Evolutionary conservation across 1,140 invertebrate species (phyloP).

Genomic region (Drosophila triauraria): DNA sequence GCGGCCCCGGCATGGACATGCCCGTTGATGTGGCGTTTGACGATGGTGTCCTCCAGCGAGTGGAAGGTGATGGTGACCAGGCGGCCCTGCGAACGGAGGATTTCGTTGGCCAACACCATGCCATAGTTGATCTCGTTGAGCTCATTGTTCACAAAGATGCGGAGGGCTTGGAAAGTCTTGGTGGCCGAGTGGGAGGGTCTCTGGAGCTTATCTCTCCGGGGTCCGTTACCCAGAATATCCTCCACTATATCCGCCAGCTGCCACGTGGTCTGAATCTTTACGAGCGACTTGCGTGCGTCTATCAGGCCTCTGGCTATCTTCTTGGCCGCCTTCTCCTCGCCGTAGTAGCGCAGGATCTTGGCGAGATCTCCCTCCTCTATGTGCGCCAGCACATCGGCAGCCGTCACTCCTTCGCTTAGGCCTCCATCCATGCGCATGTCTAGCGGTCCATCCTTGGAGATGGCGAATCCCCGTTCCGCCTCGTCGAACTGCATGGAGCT

Average conservation of each 20-base stretch:
- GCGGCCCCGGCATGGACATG: conserved; percentile 89
- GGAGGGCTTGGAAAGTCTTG: conserved; percentile 96
- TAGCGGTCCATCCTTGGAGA: conserved; percentile 93
- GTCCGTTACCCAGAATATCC: conserved; percentile 86
- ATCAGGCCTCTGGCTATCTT: conserved; percentile 95
- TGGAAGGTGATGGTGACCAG: conserved; percentile 95
- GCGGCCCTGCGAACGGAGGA: conserved; percentile 91
- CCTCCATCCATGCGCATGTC: conserved; percentile 98
- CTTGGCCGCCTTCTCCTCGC: conserved; percentile 94
- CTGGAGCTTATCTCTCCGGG: conserved; percentile 89
- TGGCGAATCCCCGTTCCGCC: conserved; percentile 92
- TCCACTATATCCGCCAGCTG: conserved; percentile 93
- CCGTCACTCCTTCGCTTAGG: conserved; percentile 90
- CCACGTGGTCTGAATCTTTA: conserved; percentile 92
- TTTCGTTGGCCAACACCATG: conserved; percentile 91
- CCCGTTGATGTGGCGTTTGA: conserved; percentile 95
- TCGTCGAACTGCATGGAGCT: conserved; percentile 98
- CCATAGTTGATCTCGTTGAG: conserved; percentile 97
- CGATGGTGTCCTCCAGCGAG: conserved; percentile 97
- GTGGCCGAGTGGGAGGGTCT: conserved; percentile 93
- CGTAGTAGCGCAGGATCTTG: conserved; percentile 95
- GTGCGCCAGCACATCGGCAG: conserved; percentile 93
- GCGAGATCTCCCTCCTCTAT: conserved; percentile 92
- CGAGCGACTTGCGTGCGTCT: conserved; percentile 93
- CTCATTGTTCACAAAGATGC: conserved; percentile 99